Evolutionary conservation across 2,797 vertebrate species (phyloP).

Genomic region (Rhyacichthys aspro): DNA sequence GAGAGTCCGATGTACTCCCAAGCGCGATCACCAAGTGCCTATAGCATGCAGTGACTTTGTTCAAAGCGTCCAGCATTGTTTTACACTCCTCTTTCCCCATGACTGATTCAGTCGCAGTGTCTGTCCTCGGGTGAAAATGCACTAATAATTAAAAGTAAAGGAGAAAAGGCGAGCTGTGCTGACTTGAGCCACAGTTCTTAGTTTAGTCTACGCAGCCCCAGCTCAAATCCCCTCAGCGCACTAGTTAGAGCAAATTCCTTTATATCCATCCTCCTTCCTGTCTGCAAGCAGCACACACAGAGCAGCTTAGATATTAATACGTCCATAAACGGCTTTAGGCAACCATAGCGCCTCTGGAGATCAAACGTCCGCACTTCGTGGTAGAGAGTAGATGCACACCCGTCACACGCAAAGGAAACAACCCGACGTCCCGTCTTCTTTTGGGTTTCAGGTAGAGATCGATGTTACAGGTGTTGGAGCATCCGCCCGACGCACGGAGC

Average conservation of each 20-base stretch:
- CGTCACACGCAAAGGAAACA: not conserved
- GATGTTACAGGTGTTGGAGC: slow-evolving; percentile 66
- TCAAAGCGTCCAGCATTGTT: slow-evolving; percentile 93
- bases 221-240: slow-evolving; percentile 69
- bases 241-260: slow-evolving; percentile 68
- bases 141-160: not conserved
- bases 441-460: not conserved
- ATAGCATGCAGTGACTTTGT: slow-evolving; percentile 94
- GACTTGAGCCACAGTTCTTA: slow-evolving; percentile 39
- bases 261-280: slow-evolving; percentile 75
- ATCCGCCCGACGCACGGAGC: slow-evolving; percentile 16
- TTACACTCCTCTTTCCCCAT: slow-evolving; percentile 96
- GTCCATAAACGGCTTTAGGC: slow-evolving; percentile 75
- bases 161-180: slow-evolving; percentile 31
- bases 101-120: not conserved
- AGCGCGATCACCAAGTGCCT: slow-evolving; percentile 92
- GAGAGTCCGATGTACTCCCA: slow-evolving; percentile 95
- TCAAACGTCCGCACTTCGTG: slow-evolving; percentile 48
- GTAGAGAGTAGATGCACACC: not conserved
- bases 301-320: slow-evolving; percentile 77
- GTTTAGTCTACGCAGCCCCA: slow-evolving; percentile 58
- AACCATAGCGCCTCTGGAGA: slow-evolving; percentile 57
- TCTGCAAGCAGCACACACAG: slow-evolving; percentile 47
- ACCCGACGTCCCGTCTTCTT: not conserved
- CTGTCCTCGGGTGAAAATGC: no score